Conservation (phyloP, 2,797 vertebrate genomes). For the Gymnocypris eckloni region DNA sequence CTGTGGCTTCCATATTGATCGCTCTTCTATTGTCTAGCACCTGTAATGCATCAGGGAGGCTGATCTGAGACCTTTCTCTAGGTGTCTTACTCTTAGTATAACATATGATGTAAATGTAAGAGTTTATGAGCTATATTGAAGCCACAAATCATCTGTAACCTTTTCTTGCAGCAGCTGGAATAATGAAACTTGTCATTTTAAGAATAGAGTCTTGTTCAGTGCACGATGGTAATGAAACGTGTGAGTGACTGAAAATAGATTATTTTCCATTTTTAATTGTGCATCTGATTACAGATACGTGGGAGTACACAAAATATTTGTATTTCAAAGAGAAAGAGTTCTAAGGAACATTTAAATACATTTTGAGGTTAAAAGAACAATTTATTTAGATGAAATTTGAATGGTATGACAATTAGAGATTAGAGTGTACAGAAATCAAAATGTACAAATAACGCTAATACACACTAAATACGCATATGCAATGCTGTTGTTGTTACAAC, state of each 20-base stretch:
- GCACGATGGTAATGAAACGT: background rate
- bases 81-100: background rate
- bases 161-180: background rate
- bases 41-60: background rate
- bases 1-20: conserved; percentile 67
- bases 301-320: background rate
- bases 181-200: background rate
- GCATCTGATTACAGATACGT: background rate
- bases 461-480: too few species aligned
- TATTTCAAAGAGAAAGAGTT: background rate
- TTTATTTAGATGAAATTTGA: background rate
- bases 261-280: background rate
- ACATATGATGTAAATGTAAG: background rate
- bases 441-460: background rate
- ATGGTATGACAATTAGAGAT: background rate
- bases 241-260: background rate
- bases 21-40: conserved; percentile 61
- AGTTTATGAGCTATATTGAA: background rate
- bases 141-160: background rate
- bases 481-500: too few species aligned
- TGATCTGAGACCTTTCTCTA: background rate
- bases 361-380: background rate
- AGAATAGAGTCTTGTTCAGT: background rate
- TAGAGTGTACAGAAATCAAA: background rate
- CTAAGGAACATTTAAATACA: too few species aligned